phyloP scores from a whole-genome alignment of 1,140 invertebrate genomes.

The Neotoxoptera formosana region DNA sequence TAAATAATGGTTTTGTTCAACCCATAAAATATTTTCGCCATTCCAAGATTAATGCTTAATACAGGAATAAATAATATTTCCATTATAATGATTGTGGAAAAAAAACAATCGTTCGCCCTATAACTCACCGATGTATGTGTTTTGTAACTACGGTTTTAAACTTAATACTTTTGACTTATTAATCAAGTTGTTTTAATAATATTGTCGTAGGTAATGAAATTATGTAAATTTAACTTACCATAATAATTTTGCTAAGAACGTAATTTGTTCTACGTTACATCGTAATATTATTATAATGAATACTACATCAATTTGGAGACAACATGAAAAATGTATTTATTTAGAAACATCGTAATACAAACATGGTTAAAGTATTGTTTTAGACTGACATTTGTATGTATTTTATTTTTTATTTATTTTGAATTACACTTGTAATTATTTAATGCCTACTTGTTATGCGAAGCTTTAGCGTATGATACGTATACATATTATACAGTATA shows the following conservation, averaged over 20 bases:
- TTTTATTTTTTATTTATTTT: too few relatives aligned
- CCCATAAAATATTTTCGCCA: background rate
- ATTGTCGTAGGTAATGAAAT: too few relatives aligned
- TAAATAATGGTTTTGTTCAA: conserved; percentile 44
- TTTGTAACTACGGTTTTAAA: background rate
- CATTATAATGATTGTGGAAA: background rate
- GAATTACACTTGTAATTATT: background rate
- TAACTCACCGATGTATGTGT: background rate
- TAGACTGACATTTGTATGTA: background rate
- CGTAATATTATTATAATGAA: background rate
- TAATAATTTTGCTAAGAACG: background rate
- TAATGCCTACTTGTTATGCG: background rate
- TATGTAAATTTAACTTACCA: background rate
- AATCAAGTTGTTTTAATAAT: background rate
- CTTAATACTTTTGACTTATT: background rate
- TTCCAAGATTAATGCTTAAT: background rate
- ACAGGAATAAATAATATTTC: background rate
- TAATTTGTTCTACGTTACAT: background rate
- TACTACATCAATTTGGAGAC: background rate
- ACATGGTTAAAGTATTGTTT: background rate
- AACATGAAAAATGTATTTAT: background rate
- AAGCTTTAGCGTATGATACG: background rate
- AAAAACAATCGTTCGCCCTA: background rate
- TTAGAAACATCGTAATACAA: background rate
- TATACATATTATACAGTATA: background rate